Percentiles rank a stretch among this genome's conserved stretches.
Conservation (phyloP, 2,888 invertebrate species). For the Zygogramma bicolorata region DNA sequence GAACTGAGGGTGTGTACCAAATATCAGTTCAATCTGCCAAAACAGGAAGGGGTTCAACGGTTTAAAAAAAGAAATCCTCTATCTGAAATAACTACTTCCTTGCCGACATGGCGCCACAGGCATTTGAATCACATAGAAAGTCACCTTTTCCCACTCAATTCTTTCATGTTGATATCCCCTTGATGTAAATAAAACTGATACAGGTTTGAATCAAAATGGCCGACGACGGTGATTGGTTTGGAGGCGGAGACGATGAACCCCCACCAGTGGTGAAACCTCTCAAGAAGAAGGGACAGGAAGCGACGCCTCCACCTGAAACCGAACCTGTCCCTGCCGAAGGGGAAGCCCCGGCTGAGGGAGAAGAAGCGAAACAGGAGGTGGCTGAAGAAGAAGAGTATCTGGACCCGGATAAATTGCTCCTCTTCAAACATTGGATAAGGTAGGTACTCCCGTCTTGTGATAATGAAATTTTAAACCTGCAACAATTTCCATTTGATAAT, state of each 20-base stretch:
- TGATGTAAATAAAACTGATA: neutral
- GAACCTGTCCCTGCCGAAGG: constrained; percentile 45
- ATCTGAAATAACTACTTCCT: too few species aligned
- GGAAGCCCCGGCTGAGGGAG: constrained; percentile 53
- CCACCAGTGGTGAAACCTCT: constrained; percentile 32
- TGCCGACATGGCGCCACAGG: too few species aligned
- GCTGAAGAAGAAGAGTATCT: constrained; percentile 66
- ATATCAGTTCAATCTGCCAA: too few species aligned
- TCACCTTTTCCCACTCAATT: too few species aligned
- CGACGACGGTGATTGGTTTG: constrained; percentile 51
- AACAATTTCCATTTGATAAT: too few species aligned
- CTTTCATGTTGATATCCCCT: too few species aligned
- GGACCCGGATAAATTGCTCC: constrained; percentile 75
- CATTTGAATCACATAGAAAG: too few species aligned
- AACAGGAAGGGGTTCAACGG: too few species aligned
- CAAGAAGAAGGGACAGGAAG: constrained; percentile 36
- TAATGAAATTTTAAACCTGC: too few species aligned
- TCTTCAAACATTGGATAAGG: constrained; percentile 88
- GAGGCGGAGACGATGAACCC: constrained; percentile 43
- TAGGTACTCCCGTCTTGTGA: too few species aligned
- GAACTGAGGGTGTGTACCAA: too few species aligned
- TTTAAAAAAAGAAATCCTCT: too few species aligned
- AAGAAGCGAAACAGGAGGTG: constrained; percentile 60
- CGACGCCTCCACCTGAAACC: constrained; percentile 45
- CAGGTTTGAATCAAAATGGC: constrained; percentile 32